Base-by-base conservation (phyloP, 1,140 invertebrate genomes). In the Homalodisca vitripennis region DNA sequence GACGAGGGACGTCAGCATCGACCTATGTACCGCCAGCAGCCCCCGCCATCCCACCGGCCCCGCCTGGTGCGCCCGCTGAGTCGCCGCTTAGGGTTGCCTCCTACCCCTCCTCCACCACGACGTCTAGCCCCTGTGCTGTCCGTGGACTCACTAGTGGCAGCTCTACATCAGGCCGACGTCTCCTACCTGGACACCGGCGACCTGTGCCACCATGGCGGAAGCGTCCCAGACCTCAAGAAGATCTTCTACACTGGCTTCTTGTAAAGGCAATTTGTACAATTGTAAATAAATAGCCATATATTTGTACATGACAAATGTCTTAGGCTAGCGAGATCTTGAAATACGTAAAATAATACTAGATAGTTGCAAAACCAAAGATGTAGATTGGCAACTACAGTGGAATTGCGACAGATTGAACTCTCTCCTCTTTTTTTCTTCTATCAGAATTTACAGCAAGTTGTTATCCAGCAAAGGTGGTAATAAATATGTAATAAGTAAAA, bases 181-280 rank as follows among this genome's bases (percentile, higher is more conserved):
- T 65, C 68, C 27, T 72, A 72, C 29, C 48, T 46, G 32, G 66
- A 63, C 60, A 74, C 67, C 41, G 71, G 48, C 3, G 71, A 31
- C 17, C 24, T 71, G 3, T 71, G 31, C 30, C 31, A 41, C 22
- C 67, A 66, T 26, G 22, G 47, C 24, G 69, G 71, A 1, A 72
- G 71, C 62, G 73, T 74, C 20, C 73, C 73, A 10, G 73, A 74
- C 51, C 66, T 74, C 29, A 72, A 74, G 64, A 72, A 72, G 17
- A 67, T 74, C 24, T 74, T 74, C 53, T 47, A 72, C 55, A 73
- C 73, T 10, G 73, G 72, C 29, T 73, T 72, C 32, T 34, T 73
- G 48, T 73, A 46, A 68, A 64, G 51, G 6, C 20, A 12, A 20
- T n/a, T 27, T 55, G 22, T 55, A 55, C 10, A 55, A 22, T 6